phyloP scores from a whole-genome alignment of 2,113 vertebrate genomes.

The Mugil cephalus region DNA sequence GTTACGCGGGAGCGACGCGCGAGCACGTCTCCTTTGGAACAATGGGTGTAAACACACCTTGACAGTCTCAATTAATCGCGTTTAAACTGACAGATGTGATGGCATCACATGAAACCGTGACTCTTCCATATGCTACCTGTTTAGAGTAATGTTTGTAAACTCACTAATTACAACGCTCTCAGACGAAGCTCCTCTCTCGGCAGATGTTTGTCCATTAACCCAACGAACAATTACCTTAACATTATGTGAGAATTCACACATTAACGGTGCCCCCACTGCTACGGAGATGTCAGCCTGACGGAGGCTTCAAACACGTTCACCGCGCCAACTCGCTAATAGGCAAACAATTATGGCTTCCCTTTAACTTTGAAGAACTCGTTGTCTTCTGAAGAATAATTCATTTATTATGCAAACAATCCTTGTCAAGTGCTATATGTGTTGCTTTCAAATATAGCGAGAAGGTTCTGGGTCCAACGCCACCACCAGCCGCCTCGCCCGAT shows the following conservation, averaged over 20 bases:
- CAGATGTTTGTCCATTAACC: slow-evolving; percentile 81
- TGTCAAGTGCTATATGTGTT: no score
- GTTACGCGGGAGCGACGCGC: slow-evolving; percentile 34
- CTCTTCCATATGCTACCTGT: slow-evolving; percentile 81
- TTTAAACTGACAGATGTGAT: slow-evolving; percentile 76
- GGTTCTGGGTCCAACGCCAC: no score
- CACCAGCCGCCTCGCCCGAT: no score
- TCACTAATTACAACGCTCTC: slow-evolving; percentile 73
- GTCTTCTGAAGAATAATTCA: no score
- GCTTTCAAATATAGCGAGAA: no score
- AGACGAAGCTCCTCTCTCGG: slow-evolving; percentile 51
- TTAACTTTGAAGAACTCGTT: neutral
- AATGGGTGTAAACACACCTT: slow-evolving; percentile 58
- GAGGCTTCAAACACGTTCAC: neutral
- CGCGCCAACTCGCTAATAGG: neutral
- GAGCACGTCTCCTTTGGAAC: slow-evolving; percentile 36
- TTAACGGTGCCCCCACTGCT: slow-evolving; percentile 30
- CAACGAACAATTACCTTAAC: slow-evolving; percentile 50
- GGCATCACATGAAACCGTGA: slow-evolving; percentile 68
- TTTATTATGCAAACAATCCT: no score
- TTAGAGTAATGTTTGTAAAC: slow-evolving; percentile 68
- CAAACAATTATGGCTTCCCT: neutral
- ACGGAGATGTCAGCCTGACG: neutral
- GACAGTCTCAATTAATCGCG: slow-evolving; percentile 76
- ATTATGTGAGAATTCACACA: slow-evolving; percentile 45